Conservation (phyloP, 92 coral and sea anemone species). For the Umimayanthus kanabou region DNA sequence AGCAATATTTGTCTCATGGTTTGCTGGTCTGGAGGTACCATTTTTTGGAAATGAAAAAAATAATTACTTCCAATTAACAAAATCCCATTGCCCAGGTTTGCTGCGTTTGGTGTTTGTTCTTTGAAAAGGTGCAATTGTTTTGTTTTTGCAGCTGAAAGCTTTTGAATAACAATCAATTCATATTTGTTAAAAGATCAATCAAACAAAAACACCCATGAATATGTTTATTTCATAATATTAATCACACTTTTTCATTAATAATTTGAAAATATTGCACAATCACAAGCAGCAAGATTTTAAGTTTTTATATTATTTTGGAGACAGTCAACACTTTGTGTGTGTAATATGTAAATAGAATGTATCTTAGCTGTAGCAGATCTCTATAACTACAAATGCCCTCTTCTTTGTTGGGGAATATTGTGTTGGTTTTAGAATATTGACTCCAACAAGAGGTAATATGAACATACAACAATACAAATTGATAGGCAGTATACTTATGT, state of each 20-base stretch:
- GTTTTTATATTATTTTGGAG: too few relatives aligned
- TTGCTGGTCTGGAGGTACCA: too few relatives aligned
- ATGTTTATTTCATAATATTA: too few relatives aligned
- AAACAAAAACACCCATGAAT: not conserved
- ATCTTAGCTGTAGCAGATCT: not conserved
- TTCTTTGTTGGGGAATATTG: not conserved
- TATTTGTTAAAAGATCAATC: not conserved
- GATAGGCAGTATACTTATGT: not conserved
- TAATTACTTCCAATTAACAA: too few relatives aligned
- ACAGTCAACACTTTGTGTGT: too few relatives aligned
- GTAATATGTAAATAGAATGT: not conserved
- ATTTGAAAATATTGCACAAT: not conserved
- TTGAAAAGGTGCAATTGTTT: not conserved
- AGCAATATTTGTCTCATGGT: not conserved
- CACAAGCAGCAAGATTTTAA: not conserved
- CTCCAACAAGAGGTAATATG: not conserved
- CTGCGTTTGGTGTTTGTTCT: not conserved
- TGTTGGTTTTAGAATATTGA: not conserved
- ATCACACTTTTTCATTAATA: too few relatives aligned
- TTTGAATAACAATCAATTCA: conserved; percentile 2
- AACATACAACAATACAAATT: not conserved
- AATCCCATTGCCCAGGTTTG: too few relatives aligned
- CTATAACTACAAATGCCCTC: not conserved
- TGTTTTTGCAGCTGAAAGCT: not conserved
- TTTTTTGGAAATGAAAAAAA: too few relatives aligned